Conservation (phyloP, 2,888 invertebrate species). For the Habrosyne pyritoides region DNA sequence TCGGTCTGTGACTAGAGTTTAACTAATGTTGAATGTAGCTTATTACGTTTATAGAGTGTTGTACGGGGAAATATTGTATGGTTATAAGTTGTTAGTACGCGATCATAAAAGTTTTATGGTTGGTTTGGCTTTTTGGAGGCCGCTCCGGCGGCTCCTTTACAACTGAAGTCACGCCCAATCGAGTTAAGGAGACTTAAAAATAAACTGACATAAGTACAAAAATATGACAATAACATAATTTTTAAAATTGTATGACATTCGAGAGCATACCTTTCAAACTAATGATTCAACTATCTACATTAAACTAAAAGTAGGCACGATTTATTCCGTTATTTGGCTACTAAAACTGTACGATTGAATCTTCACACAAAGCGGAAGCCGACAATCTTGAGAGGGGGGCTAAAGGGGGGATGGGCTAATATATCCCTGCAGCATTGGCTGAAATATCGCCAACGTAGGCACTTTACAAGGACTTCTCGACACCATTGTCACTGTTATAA, state of each 20-base stretch:
- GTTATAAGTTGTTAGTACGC: not conserved
- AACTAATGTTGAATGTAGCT: not conserved
- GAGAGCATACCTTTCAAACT: not conserved
- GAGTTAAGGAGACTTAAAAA: not conserved
- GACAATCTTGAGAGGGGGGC: not conserved
- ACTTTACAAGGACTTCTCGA: slow-evolving; percentile 12
- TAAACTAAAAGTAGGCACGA: slow-evolving; percentile 14
- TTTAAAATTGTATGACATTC: no score
- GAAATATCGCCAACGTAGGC: slow-evolving; percentile 32
- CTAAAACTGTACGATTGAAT: not conserved
- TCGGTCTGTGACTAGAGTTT: not conserved
- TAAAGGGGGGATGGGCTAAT: slow-evolving; percentile 6
- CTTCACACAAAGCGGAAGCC: not conserved
- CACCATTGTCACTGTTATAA: slow-evolving; percentile 10
- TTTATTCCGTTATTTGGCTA: slow-evolving; percentile 23
- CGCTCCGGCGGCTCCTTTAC: not conserved
- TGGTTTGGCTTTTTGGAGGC: not conserved
- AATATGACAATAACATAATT: no score
- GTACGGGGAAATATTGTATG: not conserved
- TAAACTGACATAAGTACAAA: no score
- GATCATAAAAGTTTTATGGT: not conserved
- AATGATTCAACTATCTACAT: not conserved
- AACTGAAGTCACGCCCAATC: no score
- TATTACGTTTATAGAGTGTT: not conserved
- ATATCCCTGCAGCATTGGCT: slow-evolving; percentile 21